phyloP scores from a whole-genome alignment of 2,113 vertebrate genomes.

The Apteryx owenii region DNA sequence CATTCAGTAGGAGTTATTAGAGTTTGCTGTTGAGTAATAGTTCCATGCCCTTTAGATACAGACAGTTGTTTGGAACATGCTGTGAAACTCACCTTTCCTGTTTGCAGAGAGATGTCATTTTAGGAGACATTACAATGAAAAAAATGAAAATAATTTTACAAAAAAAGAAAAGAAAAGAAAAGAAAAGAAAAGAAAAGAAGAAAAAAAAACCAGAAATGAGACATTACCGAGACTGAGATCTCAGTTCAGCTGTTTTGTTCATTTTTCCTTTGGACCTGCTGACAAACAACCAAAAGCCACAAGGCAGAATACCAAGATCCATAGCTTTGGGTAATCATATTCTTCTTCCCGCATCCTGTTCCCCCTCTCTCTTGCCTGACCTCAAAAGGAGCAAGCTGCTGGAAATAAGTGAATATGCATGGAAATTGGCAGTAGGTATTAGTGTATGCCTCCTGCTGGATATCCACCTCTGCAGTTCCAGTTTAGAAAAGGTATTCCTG shows the following conservation, averaged over 20 bases:
- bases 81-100: background rate
- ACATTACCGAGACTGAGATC: background rate
- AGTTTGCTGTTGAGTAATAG: background rate
- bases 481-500: background rate
- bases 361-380: background rate
- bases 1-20: background rate
- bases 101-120: conserved; percentile 18
- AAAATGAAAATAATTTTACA: background rate
- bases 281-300: conserved; percentile 13
- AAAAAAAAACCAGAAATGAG: background rate
- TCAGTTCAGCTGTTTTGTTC: background rate
- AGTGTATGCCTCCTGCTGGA: background rate
- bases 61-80: background rate
- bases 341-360: background rate
- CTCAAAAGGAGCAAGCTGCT: background rate
- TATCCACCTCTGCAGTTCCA: background rate
- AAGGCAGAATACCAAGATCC: conserved; percentile 35
- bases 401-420: background rate
- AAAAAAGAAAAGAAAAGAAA: no score
- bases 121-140: background rate
- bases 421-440: background rate
- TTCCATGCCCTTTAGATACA: background rate
- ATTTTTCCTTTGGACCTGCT: conserved; percentile 37
- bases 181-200: no score
- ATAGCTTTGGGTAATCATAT: background rate